Evolutionary conservation across 2,888 invertebrate genomes (phyloP).

Genomic region (Escarpia spicata): DNA sequence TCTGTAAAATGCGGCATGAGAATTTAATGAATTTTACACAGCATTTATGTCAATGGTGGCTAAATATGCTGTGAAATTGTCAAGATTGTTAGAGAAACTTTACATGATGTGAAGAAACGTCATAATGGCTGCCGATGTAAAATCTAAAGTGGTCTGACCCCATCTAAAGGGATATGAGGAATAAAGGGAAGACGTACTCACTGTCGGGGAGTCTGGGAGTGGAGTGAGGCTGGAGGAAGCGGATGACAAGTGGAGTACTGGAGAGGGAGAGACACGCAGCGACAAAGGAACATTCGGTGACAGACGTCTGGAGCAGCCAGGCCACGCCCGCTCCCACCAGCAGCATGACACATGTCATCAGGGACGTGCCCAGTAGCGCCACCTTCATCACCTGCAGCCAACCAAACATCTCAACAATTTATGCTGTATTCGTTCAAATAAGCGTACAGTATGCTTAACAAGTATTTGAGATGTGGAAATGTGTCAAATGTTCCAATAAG

Average conservation of each 20-base stretch:
- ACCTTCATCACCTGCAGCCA: slow-evolving; percentile 38
- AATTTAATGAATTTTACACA: too few relatives aligned
- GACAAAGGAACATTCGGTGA: slow-evolving; percentile 43
- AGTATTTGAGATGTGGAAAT: too few relatives aligned
- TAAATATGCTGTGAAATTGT: too few relatives aligned
- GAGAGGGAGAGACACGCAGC: slow-evolving; percentile 47
- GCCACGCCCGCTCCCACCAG: slow-evolving; percentile 39
- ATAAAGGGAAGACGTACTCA: not conserved
- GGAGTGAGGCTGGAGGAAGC: slow-evolving; percentile 39
- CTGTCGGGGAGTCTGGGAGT: not conserved
- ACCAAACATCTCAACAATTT: not conserved
- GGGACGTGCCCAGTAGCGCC: slow-evolving; percentile 36
- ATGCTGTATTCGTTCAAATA: not conserved
- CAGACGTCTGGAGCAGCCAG: slow-evolving; percentile 30
- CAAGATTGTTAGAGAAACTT: too few relatives aligned
- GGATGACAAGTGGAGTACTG: slow-evolving; percentile 48
- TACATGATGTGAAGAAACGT: too few relatives aligned
- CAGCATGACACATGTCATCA: slow-evolving; percentile 42
- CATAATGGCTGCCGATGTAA: too few relatives aligned
- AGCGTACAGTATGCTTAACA: too few relatives aligned
- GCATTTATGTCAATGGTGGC: too few relatives aligned
- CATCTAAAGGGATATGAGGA: too few relatives aligned
- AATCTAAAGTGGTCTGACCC: too few relatives aligned
- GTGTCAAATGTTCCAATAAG: too few relatives aligned
- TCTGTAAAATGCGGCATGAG: too few relatives aligned